Evolutionary conservation across 2,113 vertebrate species (phyloP), one percentile per base, ranked within the genome.

Genomic region (Lathamus discolor): DNA sequence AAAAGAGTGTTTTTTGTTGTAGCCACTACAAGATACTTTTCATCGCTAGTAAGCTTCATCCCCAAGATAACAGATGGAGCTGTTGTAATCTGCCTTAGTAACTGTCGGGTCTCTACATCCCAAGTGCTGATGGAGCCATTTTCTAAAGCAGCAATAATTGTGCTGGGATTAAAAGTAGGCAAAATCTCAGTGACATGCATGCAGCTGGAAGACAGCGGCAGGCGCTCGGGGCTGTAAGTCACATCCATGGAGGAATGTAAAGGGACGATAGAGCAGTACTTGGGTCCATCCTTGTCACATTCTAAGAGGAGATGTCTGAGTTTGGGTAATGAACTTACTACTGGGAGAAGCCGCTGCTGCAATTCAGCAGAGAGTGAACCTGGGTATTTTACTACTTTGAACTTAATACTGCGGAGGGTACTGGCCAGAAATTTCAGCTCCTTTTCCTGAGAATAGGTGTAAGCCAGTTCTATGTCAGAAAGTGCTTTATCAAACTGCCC

Each of bases 181-280:
- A 99, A 95, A 87, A 99, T 98, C 93, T 99, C 99, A 5, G 99
- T 99, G 88, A 99, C 99, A 4, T 99, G 99, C 97, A 99, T 98
- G 96, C 98, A 99, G 96, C 99, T 99, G 57, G 99, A 98, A 33
- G 99, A 99, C 51, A 99, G 96, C 0, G 99, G 99, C 76, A 99
- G 98, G 79, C 99, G 98, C 95, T 99, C 99, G 0, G 99, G 99
- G 97, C 98, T 99, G 91, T 99, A 99, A 4, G 98, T 99, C 88
- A 99, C 99, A 25, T 99, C 99, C 99, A 99, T 99, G 74, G 99
- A 99, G 33, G 99, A 99, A 96, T 99, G 99, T 59, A 99, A 93
- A 67, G 99, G 99, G 92, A 99, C 99, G 2, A 99, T 99, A 55
- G 99, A 99, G 96, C 99, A 99, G 88, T 99, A 99, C 88, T 99